phyloP scores from a whole-genome alignment of 2,888 invertebrate genomes.

The Marasmarcha lunaedactyla region DNA sequence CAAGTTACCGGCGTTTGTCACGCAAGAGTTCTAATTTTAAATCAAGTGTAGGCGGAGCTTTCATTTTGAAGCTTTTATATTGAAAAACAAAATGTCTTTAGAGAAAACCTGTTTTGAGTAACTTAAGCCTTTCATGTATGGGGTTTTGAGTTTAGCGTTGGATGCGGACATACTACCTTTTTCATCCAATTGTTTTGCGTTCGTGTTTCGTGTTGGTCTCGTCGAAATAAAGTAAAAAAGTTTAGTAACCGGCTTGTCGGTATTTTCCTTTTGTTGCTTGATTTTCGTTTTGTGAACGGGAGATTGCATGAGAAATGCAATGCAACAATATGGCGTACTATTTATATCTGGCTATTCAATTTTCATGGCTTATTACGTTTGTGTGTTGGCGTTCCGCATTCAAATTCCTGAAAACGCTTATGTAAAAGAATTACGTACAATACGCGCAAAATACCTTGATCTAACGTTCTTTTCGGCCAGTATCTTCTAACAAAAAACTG shows the following conservation, averaged over 20 bases:
- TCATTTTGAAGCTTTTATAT: slow-evolving; percentile 59
- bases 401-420: too few species aligned
- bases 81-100: slow-evolving; percentile 68
- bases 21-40: slow-evolving; percentile 70
- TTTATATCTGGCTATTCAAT: slow-evolving; percentile 35
- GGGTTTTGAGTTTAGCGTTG: slow-evolving; percentile 50
- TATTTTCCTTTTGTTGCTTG: slow-evolving; percentile 62
- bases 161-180: slow-evolving; percentile 52
- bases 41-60: slow-evolving; percentile 70
- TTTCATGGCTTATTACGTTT: slow-evolving; percentile 31
- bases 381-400: not conserved
- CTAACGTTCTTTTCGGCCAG: too few species aligned
- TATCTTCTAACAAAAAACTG: too few species aligned
- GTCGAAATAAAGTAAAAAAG: slow-evolving; percentile 65
- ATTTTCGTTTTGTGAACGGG: slow-evolving; percentile 64
- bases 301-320: slow-evolving; percentile 68
- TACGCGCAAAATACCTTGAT: too few species aligned
- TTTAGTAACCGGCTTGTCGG: slow-evolving; percentile 66
- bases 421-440: too few species aligned
- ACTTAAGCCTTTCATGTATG: slow-evolving; percentile 66
- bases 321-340: slow-evolving; percentile 60
- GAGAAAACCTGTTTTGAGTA: slow-evolving; percentile 64
- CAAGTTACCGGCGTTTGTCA: slow-evolving; percentile 67
- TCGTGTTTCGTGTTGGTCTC: slow-evolving; percentile 29
- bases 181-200: slow-evolving; percentile 23